Conservation (phyloP, 2,888 invertebrate genomes). For the Alsophila aescularia region DNA sequence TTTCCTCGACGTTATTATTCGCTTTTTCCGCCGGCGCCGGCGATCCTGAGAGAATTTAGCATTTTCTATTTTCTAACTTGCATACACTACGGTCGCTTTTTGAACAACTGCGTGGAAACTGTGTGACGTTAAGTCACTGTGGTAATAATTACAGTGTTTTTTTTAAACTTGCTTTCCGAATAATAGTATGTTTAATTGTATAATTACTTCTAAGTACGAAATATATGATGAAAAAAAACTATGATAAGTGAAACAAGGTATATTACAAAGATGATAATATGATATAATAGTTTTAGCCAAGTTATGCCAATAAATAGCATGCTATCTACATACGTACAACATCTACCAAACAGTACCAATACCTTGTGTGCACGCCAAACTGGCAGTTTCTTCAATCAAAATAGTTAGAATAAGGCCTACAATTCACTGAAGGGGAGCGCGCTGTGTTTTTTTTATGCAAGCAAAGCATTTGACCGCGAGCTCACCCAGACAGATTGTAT, state of each 20-base stretch:
- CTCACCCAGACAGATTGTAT: too few species aligned
- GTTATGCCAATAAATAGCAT: conserved; percentile 30
- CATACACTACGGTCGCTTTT: conserved; percentile 9
- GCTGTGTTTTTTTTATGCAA: too few species aligned
- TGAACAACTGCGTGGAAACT: background rate
- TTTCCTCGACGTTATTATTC: conserved; percentile 71
- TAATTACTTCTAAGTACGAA: background rate
- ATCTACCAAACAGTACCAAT: conserved; percentile 17
- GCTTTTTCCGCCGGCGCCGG: conserved; percentile 62
- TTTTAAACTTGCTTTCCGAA: too few species aligned
- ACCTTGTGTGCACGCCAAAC: background rate
- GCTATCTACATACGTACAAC: conserved; percentile 37
- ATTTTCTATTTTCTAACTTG: conserved; percentile 49
- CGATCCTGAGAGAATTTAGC: conserved; percentile 69
- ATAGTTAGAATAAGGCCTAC: too few species aligned
- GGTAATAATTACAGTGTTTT: too few species aligned
- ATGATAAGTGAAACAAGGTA: conserved; percentile 1
- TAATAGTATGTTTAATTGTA: too few species aligned
- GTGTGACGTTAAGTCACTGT: too few species aligned
- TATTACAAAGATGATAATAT: conserved; percentile 12
- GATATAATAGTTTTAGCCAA: conserved; percentile 12
- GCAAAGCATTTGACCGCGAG: too few species aligned
- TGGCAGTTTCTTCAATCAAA: background rate
- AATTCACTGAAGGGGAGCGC: too few species aligned
- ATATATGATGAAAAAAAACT: background rate